Evolutionary conservation across 1,140 invertebrate genomes (phyloP), one percentile per base, ranked within the genome.

Genomic region (Galendromus occidentalis): DNA sequence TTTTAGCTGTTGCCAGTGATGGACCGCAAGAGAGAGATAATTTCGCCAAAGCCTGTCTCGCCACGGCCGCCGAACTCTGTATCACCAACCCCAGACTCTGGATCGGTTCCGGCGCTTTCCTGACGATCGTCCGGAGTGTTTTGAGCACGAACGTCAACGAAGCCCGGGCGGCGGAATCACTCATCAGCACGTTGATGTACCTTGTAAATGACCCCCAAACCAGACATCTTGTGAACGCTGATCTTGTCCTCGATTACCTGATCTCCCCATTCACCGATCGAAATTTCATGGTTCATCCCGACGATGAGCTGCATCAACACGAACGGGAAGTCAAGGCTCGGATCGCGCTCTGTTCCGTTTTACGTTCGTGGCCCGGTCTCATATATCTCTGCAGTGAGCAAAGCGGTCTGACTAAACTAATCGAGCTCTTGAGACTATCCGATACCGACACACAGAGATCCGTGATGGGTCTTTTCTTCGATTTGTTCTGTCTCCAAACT

Each of bases 331-430:
- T 68, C 12, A 42, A 66, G 65, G 55, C 64, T 30, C 51, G 7
- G 64, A 76, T 87, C 67, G 88, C 90, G 2, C 72, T 95, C 25
- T 75, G 92, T 22, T 87, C 87, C 44, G 82, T 91, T 39, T 75
- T 94, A 66, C 82, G 89, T 47, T 93, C 90, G 45, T 96, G 89
- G 85, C 83, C 89, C 45, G 91, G 92, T 66, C 76, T 88, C 47
- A 74, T 90, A 65, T 85, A 88, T 74, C 88, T 92, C 76, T 90
- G 86, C 68, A 70, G 64, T 42, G 71, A 74, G 69, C 70, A 75
- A n/a, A 73, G 72, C 66, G 75, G 75, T 44, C 76, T 94, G 22
- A 83, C 84, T 70, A 86, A 90, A 14, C 82, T 95, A 66, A 84
- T 93, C 14, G 85, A 88, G 71, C 85, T 90, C 64, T 75, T 95